Evolutionary conservation across 92 coral and sea anemone genomes (phyloP).

Genomic region (Virgularia gustaviana): DNA sequence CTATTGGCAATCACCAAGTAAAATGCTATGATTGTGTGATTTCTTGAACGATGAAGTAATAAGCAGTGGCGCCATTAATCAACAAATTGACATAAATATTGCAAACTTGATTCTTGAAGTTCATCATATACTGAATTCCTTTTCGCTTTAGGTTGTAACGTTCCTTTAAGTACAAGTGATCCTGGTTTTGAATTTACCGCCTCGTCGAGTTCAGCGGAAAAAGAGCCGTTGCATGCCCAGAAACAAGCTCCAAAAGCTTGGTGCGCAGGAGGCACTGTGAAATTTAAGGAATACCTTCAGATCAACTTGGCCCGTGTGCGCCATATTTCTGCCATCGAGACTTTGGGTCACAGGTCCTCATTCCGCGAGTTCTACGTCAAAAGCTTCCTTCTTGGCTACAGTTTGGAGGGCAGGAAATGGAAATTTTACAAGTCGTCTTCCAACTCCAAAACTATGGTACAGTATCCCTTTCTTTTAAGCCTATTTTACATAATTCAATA

Average conservation of each 20-base stretch:
- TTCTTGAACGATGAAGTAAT: too few species aligned
- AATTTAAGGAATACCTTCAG: conserved; percentile 7
- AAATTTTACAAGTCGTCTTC: conserved; percentile 8
- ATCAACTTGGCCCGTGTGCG: conserved; percentile 6
- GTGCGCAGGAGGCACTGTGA: background rate
- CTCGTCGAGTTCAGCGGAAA: background rate
- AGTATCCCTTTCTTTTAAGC: background rate
- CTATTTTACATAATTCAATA: too few species aligned
- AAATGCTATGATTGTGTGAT: too few species aligned
- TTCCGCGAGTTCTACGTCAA: conserved; percentile 8
- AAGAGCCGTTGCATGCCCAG: background rate
- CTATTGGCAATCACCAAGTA: too few species aligned
- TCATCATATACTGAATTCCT: too few species aligned
- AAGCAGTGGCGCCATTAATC: too few species aligned
- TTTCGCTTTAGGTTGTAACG: conserved; percentile 12
- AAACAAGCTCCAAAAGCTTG: background rate
- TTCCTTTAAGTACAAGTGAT: conserved; percentile 19
- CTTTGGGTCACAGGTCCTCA: conserved; percentile 4
- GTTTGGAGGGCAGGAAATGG: conserved; percentile 12
- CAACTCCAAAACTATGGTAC: background rate
- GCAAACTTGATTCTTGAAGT: too few species aligned
- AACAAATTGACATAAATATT: too few species aligned
- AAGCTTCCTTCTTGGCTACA: background rate
- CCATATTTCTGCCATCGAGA: conserved; percentile 7
- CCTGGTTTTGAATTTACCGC: conserved; percentile 6